Conservation (phyloP, 2,888 invertebrate genomes). For the Drosophila pseudotalamancana region DNA sequence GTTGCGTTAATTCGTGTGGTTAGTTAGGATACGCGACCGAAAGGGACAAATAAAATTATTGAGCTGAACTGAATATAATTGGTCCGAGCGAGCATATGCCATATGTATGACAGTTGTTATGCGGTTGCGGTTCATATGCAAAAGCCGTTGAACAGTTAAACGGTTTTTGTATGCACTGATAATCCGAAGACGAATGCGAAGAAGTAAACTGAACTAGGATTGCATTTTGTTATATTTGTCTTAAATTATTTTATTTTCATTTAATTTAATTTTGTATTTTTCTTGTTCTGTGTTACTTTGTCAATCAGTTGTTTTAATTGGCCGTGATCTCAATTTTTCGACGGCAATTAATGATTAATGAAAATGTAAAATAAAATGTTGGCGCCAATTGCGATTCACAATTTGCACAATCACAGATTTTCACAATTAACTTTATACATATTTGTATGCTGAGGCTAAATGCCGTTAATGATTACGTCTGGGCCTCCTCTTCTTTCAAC, state of each 20-base stretch:
- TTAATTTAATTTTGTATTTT: not conserved
- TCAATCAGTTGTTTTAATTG: too few relatives aligned
- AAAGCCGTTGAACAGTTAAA: not conserved
- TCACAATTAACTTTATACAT: not conserved
- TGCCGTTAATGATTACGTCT: not conserved
- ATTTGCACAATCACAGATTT: not conserved
- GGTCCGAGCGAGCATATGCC: slow-evolving; percentile 17
- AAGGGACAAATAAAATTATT: not conserved
- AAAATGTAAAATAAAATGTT: not conserved
- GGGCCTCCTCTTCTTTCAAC: not conserved
- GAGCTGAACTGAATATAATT: not conserved
- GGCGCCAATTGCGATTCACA: not conserved
- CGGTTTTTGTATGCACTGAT: slow-evolving; percentile 19
- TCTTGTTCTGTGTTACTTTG: not conserved
- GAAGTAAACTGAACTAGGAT: too few relatives aligned
- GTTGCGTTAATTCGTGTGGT: not conserved
- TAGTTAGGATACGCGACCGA: not conserved
- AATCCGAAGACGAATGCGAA: slow-evolving; percentile 19
- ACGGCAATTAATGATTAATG: not conserved
- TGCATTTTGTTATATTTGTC: not conserved
- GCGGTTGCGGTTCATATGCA: not conserved
- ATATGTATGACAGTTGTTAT: slow-evolving; percentile 26
- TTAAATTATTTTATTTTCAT: not conserved
- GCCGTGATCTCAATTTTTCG: too few relatives aligned
- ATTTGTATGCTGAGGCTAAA: not conserved